Percentiles rank a stretch among this genome's conserved stretches.
These are phyloP conservation scores for Tachycineta bicolor DNA, from an alignment of 2,113 vertebrate species.

Conservation along the genomic window DNA sequence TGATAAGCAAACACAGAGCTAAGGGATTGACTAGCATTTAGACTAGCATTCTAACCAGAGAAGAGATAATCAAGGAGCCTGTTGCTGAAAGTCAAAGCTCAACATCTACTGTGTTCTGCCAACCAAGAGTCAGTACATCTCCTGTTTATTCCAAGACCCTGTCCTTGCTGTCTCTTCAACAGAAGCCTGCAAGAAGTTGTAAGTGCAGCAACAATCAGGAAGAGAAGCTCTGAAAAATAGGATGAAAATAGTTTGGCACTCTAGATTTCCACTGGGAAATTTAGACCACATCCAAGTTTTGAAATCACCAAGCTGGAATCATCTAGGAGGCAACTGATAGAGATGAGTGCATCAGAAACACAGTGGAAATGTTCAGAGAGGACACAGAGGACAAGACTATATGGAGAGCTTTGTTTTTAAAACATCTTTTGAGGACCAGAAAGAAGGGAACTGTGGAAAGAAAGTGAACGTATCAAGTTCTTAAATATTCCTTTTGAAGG, in stretches of 20 bases:
- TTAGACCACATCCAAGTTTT: background rate
- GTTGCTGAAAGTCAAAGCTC: background rate
- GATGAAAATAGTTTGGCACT: background rate
- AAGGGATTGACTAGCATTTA: background rate
- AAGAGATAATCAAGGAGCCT: background rate
- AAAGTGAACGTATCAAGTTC: background rate
- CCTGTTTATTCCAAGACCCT: background rate
- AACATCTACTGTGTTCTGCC: background rate
- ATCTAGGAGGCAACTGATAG: background rate
- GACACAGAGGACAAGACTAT: background rate
- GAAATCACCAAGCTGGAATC: background rate
- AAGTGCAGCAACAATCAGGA: background rate
- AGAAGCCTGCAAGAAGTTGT: background rate
- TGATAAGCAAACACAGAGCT: background rate
- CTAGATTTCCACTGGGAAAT: background rate
- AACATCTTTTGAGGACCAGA: background rate
- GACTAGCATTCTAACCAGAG: background rate
- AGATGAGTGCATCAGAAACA: background rate
- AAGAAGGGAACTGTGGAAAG: background rate
- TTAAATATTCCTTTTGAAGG: slow-evolving; percentile 22
- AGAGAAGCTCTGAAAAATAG: background rate
- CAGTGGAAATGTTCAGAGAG: background rate
- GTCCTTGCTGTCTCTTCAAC: background rate
- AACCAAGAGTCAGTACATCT: background rate
- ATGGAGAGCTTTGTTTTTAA: slow-evolving; percentile 34